A percentile compares a stretch with the other conserved stretches of the same genome.
phyloP scores from a whole-genome alignment of 2,113 vertebrate genomes.

The Ascaphus truei region DNA sequence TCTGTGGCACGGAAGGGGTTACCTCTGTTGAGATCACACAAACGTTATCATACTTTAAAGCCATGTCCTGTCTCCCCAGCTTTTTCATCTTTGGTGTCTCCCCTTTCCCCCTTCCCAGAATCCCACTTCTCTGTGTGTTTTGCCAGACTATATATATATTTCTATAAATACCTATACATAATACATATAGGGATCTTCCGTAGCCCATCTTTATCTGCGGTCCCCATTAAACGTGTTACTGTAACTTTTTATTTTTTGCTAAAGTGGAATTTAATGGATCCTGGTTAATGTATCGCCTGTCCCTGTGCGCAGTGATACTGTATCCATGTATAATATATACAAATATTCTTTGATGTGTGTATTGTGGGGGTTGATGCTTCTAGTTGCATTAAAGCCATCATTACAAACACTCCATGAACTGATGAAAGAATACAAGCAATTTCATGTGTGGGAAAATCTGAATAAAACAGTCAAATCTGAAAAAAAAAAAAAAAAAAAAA shows the following conservation, averaged over 20 bases:
- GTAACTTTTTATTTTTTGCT: constrained; percentile 24
- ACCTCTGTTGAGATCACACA: not conserved
- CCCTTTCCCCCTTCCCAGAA: constrained; percentile 36
- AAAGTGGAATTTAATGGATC: constrained; percentile 15
- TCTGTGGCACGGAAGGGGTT: not conserved
- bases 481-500: too few relatives aligned
- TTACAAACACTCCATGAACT: constrained; percentile 28
- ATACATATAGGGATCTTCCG: constrained; percentile 42
- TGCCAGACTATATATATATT: constrained; percentile 58
- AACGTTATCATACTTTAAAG: not conserved
- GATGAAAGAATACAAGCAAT: constrained; percentile 49
- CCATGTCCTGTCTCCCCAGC: constrained; percentile 7
- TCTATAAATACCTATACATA: constrained; percentile 59
- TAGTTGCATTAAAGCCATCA: constrained; percentile 38
- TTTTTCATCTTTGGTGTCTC: not conserved
- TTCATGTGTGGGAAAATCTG: constrained; percentile 55
- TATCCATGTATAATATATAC: constrained; percentile 8
- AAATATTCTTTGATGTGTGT: constrained; percentile 46
- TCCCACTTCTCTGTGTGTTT: constrained; percentile 50
- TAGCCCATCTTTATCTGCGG: not conserved
- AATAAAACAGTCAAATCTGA: constrained; percentile 58
- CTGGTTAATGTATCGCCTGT: not conserved
- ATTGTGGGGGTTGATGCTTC: constrained; percentile 38
- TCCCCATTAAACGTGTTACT: constrained; percentile 44
- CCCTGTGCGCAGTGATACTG: constrained; percentile 40